Percentiles rank a stretch among this genome's conserved stretches.
Conservation (phyloP, 2,113 vertebrate species). For the Trichomycterus rosablanca region DNA sequence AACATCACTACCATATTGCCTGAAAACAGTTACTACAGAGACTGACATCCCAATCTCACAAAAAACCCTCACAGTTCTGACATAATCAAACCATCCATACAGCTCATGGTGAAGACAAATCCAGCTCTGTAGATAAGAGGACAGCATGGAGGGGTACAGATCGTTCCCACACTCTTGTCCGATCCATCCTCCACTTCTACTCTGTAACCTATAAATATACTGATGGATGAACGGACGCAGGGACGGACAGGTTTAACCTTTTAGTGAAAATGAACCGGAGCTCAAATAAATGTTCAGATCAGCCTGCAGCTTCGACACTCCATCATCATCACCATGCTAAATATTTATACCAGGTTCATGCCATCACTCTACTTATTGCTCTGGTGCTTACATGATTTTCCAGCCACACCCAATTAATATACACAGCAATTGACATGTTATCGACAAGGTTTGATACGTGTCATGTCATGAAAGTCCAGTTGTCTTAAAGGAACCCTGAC, state of each 20-base stretch:
- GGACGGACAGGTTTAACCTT: not conserved
- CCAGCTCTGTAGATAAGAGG: not conserved
- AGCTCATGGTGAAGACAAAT: constrained; percentile 22
- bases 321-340: not conserved
- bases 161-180: too few species aligned
- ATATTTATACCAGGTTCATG: not conserved
- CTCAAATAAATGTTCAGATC: not conserved
- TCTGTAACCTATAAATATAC: not conserved
- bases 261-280: not conserved
- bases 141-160: not conserved
- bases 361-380: not conserved
- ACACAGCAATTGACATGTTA: too few species aligned
- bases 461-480: too few species aligned
- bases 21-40: too few species aligned
- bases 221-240: not conserved
- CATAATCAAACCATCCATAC: not conserved
- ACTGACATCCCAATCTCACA: too few species aligned
- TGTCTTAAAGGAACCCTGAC: too few species aligned
- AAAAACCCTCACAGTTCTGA: not conserved
- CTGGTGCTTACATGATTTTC: too few species aligned
- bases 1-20: too few species aligned
- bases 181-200: too few species aligned
- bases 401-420: too few species aligned
- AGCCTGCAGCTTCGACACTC: not conserved
- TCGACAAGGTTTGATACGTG: too few species aligned